phyloP scores from a whole-genome alignment of 2,113 vertebrate species.

The Pteropus alecto region DNA sequence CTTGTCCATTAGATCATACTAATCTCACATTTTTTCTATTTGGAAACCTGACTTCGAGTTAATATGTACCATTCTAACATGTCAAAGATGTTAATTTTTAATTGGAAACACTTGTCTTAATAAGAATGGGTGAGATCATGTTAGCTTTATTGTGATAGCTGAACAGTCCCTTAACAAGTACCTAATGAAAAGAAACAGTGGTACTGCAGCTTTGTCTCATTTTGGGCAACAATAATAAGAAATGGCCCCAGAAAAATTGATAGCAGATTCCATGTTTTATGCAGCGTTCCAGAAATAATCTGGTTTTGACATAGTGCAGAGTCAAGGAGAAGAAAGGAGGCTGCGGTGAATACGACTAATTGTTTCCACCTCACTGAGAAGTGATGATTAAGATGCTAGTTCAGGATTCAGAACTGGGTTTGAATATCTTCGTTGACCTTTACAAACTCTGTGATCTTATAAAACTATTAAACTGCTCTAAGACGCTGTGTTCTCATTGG shows the following conservation, averaged over 20 bases:
- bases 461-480: neutral
- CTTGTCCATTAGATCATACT: conserved; percentile 12
- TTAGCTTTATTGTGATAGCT: conserved; percentile 66
- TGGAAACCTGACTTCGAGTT: conserved; percentile 51
- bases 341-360: neutral
- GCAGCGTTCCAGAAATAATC: conserved; percentile 50
- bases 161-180: conserved; percentile 32
- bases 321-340: neutral
- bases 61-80: conserved; percentile 24
- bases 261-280: conserved; percentile 70
- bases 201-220: conserved; percentile 67
- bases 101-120: conserved; percentile 74
- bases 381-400: neutral
- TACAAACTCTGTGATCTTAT: neutral
- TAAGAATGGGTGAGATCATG: conserved; percentile 65
- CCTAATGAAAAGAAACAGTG: conserved; percentile 71
- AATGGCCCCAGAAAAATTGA: conserved; percentile 69
- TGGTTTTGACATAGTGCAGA: conserved; percentile 27
- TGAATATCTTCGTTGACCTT: neutral
- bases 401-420: neutral
- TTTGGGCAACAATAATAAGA: conserved; percentile 60
- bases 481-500: neutral
- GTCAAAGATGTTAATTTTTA: conserved; percentile 68
- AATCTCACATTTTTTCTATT: conserved; percentile 57
- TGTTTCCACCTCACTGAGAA: conserved; percentile 18